Evolutionary conservation across 2,113 vertebrate genomes (phyloP).

Genomic region (Capreolus pygargus): DNA sequence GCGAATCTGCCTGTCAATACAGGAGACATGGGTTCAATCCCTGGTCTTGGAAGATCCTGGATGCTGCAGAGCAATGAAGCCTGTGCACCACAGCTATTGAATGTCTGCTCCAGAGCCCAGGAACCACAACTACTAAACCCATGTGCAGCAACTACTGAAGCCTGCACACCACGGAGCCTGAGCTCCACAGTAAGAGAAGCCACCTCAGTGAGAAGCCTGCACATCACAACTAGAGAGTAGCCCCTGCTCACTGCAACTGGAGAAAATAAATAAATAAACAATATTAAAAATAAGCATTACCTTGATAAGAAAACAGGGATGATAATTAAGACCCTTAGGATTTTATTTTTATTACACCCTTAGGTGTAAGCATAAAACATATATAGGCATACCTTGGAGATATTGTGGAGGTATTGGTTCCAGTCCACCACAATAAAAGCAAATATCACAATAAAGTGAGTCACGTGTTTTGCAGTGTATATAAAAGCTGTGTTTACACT

Average conservation of each 20-base stretch:
- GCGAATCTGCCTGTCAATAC: fast-evolving
- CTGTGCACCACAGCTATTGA: background rate
- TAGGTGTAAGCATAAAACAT: background rate
- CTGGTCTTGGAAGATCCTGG: background rate
- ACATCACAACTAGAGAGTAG: background rate
- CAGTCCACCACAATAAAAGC: background rate
- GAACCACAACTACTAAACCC: background rate
- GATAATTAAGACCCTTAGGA: background rate
- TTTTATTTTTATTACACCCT: background rate
- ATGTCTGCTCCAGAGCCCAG: background rate
- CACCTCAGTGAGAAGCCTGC: background rate
- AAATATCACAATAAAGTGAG: background rate
- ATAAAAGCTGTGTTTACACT: background rate
- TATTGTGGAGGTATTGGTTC: background rate
- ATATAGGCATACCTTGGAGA: background rate
- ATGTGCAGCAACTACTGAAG: background rate
- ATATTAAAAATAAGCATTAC: background rate
- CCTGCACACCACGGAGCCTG: background rate
- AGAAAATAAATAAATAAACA: background rate
- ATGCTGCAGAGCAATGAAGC: background rate
- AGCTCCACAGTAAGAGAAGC: background rate
- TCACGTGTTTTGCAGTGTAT: background rate
- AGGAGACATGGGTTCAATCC: background rate
- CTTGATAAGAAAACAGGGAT: background rate
- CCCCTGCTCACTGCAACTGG: background rate